Base-by-base conservation (phyloP, 2,797 vertebrate genomes). In the Meriones psammophilus region DNA sequence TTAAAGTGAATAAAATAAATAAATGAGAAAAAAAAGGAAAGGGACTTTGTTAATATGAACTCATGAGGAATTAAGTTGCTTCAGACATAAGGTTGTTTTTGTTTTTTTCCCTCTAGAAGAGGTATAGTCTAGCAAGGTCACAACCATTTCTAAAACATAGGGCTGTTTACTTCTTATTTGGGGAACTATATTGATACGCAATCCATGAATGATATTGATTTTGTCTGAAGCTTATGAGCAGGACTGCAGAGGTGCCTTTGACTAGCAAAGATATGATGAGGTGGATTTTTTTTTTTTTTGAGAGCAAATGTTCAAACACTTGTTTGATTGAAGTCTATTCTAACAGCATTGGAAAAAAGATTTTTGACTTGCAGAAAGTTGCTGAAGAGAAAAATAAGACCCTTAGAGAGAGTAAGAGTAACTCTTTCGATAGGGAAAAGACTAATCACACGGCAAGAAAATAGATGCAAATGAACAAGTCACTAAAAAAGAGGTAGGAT, bases 171-270 rank as follows among this genome's bases (percentile, higher is more conserved):
- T 46, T 83, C 85, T 89, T 81, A 71, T 39, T 87, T 71, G 50
- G 64, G 28, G 80, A 93, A 73, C 5, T 56, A 13, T 88, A 68
- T 69, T 91, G 74, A 93, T 42, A 92, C 7, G 66, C 0, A 8
- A 26, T 62, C 36, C 30, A 56, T 77, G 46, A 76, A 42, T 83
- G 14, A 42, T 62, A 89, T 36, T 74, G 50, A 96, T 93, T 91
- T 94, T 33, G 81, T 89, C 83, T 95, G 91, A 88, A 91, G 71
- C 74, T 89, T 62, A n/a, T 76, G 50, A 92, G 26, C 22, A 92
- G 58, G 4, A 89, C 76, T 76, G 42, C 39, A 60, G 64, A 84
- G 26, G 30, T 74, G 33, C 10, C 30, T 91, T 3, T 87, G 56
- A 92, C 50, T 71, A 39, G 91, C 7, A 71, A 58, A 81, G 46